A percentile compares a stretch with the other conserved stretches of the same genome.
Conservation (phyloP, 2,888 invertebrate species). For the Liopterus haemorrhoidalis region DNA sequence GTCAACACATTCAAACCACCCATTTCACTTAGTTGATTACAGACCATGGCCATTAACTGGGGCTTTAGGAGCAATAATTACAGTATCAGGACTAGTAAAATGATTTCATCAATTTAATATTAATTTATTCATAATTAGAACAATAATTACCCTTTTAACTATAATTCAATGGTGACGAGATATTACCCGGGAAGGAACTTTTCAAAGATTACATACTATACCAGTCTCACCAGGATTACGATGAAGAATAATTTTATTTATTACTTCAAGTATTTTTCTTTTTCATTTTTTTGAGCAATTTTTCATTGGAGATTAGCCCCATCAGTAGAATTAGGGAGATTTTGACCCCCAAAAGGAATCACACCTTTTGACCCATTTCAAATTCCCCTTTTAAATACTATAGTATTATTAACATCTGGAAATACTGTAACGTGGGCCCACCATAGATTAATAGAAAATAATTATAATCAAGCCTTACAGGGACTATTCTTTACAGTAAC, state of each 20-base stretch:
- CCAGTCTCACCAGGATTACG: conserved; percentile 55
- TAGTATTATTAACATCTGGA: conserved; percentile 61
- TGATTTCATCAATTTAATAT: conserved; percentile 56
- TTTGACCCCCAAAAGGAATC: conserved; percentile 58
- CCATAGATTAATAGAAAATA: conserved; percentile 46
- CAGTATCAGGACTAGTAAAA: conserved; percentile 55
- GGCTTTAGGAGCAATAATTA: conserved; percentile 53
- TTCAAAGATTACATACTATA: conserved; percentile 59
- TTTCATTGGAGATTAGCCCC: conserved; percentile 50
- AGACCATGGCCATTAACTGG: conserved; percentile 61
- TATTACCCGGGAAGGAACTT: conserved; percentile 60
- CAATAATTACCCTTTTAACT: conserved; percentile 47
- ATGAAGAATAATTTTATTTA: conserved; percentile 68
- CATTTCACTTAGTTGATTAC: conserved; percentile 58
- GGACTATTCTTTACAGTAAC: conserved; percentile 49
- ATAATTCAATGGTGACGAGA: conserved; percentile 67
- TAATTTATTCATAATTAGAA: conserved; percentile 51
- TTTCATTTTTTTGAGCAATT: conserved; percentile 57
- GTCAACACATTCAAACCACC: conserved; percentile 54
- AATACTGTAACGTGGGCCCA: conserved; percentile 58
- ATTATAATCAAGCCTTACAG: conserved; percentile 43
- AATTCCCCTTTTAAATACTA: conserved; percentile 63
- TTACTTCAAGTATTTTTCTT: conserved; percentile 61
- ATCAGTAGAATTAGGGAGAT: conserved; percentile 49
- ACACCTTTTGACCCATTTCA: conserved; percentile 57